Evolutionary conservation across 2,797 vertebrate genomes (phyloP), one percentile per base, ranked within the genome.

Genomic region (Trachurus trachurus): DNA sequence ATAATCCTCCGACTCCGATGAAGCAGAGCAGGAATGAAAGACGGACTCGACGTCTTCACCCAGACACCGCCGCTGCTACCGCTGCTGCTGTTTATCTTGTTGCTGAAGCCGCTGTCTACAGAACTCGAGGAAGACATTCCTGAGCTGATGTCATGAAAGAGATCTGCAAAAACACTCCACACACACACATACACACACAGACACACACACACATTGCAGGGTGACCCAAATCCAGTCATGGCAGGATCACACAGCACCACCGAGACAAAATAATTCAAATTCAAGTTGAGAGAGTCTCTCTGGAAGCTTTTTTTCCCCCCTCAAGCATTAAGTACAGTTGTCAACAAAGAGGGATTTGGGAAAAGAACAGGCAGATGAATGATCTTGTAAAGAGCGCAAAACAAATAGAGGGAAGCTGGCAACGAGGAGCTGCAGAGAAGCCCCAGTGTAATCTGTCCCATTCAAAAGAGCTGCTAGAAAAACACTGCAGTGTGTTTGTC

Each of bases 321-420:
- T 63, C 19, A 66, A 49, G 26, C 66, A 42, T 80, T 81, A 81
- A 82, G 81, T 31, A 52, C 59, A 57, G 68, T 49, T 86, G 87
- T 87, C 88, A 86, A 85, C 87, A 85, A 57, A 42, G 66, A 56
- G 74, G 80, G 80, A 88, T 89, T 83, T 75, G 45, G 45, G 29
- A 26, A 71, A 71, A 71, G 64, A 80, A 71, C 54, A 70, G 58
- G 37, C 73, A 57, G 80, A 10, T 82, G 74, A 86, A 73, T 68
- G 78, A 85, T 87, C 74, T 49, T 26, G 49, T 56, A 75, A 1
- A 39, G 34, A 76, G 56, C 15, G 61, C 66, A 84, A 84, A 83
- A 68, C 83, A 88, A 83, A 78, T 70, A 72, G 0, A 2, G n/a
- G 13, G 31, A 49, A 26, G 65, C 67, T 50, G 73, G 58, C 76